A percentile compares a stretch with the other conserved stretches of the same genome.
Evolutionary conservation across 2,888 invertebrate genomes (phyloP).

Genomic region (Brachypterus glaber): DNA sequence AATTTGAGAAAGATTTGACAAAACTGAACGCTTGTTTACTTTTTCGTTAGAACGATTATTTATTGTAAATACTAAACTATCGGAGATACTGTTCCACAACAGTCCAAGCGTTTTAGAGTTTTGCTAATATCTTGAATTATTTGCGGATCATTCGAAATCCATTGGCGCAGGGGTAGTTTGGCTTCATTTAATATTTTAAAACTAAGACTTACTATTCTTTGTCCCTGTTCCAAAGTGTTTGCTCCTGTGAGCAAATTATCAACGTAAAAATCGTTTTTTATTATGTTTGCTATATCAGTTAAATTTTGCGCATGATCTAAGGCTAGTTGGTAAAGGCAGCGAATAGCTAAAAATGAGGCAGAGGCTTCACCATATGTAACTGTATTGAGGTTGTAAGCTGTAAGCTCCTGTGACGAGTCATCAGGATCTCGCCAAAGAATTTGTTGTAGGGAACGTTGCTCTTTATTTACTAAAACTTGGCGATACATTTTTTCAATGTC

Average conservation of each 20-base stretch:
- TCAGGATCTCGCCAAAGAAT: neutral
- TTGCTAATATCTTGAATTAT: no score
- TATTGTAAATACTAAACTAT: neutral
- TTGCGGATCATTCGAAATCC: no score
- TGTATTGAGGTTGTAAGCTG: no score
- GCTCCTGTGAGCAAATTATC: neutral
- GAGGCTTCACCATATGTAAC: no score
- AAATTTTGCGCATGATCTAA: neutral
- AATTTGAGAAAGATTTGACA: conserved; percentile 5
- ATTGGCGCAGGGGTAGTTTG: no score
- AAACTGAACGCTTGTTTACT: no score
- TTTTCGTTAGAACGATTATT: conserved; percentile 5
- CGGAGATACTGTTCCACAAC: neutral
- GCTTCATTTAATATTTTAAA: neutral
- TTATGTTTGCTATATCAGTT: neutral
- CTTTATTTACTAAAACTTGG: neutral
- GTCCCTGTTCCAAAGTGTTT: neutral
- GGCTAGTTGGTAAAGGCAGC: neutral
- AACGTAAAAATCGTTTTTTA: conserved; percentile 8
- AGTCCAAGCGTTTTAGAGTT: neutral
- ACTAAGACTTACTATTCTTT: neutral
- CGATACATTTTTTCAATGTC: neutral
- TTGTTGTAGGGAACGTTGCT: neutral
- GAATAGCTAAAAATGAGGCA: no score
- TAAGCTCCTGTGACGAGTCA: no score